Evolutionary conservation across 2,113 vertebrate genomes (phyloP).

Genomic region (Psittacus erithacus): DNA sequence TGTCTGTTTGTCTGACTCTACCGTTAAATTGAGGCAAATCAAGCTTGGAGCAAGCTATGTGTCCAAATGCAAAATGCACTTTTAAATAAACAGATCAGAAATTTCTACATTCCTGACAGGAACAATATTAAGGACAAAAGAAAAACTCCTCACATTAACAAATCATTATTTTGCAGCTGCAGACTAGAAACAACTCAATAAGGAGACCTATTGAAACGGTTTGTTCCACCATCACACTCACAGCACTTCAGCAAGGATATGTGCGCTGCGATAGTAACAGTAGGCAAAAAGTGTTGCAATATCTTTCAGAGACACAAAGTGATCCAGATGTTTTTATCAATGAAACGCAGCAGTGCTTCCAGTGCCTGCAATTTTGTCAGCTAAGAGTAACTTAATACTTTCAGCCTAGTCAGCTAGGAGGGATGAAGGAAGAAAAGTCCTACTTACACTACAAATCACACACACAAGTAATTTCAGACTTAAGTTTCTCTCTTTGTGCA

Average conservation of each 20-base stretch:
- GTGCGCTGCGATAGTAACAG: neutral
- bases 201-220: neutral
- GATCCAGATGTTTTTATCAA: neutral
- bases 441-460: neutral
- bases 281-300: neutral
- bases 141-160: neutral
- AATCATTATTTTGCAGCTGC: neutral
- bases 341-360: neutral
- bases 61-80: neutral
- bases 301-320: neutral
- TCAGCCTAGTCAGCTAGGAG: neutral
- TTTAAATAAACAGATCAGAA: neutral
- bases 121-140: neutral
- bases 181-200: neutral
- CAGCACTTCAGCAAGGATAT: neutral
- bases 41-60: neutral
- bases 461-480: neutral
- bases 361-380: neutral
- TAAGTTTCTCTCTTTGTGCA: neutral
- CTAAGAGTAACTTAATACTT: neutral
- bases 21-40: neutral
- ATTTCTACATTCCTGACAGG: neutral
- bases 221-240: neutral
- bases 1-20: neutral
- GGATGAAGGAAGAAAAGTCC: neutral